Evolutionary conservation across 2,797 vertebrate genomes (phyloP).

Genomic region (Pyrocephalus nanus): DNA sequence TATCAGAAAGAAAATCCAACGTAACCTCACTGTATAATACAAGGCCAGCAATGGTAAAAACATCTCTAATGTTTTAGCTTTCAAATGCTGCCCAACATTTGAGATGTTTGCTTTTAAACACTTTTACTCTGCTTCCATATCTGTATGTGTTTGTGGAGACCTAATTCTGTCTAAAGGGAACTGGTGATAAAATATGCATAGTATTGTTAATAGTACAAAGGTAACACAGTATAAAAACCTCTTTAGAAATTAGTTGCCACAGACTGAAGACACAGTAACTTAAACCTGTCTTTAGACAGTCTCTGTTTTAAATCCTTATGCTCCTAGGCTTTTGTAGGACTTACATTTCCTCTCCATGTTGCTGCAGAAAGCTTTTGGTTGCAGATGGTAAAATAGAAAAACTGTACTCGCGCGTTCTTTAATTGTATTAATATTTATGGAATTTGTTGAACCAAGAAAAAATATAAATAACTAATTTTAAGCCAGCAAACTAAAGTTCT

Average conservation of each 20-base stretch:
- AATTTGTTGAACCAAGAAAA: background rate
- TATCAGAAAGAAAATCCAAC: background rate
- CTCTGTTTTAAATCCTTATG: background rate
- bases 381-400: background rate
- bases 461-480: background rate
- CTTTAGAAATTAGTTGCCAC: background rate
- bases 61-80: background rate
- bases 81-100: background rate
- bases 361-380: background rate
- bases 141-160: conserved; percentile 15
- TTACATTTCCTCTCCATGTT: background rate
- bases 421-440: background rate
- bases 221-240: background rate
- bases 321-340: background rate
- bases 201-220: conserved; percentile 44
- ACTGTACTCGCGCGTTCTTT: background rate
- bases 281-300: background rate
- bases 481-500: background rate
- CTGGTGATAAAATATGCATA: conserved; percentile 43
- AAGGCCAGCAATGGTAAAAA: background rate
- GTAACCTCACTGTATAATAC: background rate
- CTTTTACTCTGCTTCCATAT: background rate
- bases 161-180: conserved; percentile 56
- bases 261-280: background rate
- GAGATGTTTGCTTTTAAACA: conserved; percentile 6